Evolutionary conservation across 2,797 vertebrate genomes (phyloP).

Genomic region (Brotula barbata): DNA sequence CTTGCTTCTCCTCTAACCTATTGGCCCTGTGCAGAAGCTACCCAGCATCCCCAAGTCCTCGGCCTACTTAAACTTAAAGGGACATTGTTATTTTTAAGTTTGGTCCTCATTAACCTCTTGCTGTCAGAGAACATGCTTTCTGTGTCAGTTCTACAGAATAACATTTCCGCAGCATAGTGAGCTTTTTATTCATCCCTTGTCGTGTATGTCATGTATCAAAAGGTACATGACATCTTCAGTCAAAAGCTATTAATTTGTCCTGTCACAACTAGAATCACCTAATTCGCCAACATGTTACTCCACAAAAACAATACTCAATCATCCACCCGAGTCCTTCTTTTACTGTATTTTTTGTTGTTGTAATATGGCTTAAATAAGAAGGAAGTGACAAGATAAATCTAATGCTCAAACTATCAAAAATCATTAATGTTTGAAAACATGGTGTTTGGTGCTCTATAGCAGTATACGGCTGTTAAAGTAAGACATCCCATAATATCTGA

Average conservation of each 20-base stretch:
- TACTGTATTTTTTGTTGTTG: background rate
- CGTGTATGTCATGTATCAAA: too few relatives aligned
- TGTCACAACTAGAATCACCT: too few relatives aligned
- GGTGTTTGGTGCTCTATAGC: too few relatives aligned
- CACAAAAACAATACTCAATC: background rate
- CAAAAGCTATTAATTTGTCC: background rate
- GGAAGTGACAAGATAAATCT: too few relatives aligned
- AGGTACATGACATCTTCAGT: background rate
- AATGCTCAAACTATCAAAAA: too few relatives aligned
- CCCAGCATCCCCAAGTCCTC: slow-evolving; percentile 18
- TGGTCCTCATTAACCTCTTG: slow-evolving; percentile 15
- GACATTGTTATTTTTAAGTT: slow-evolving; percentile 6
- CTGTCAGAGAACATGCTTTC: background rate
- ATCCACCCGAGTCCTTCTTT: background rate
- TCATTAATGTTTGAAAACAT: too few relatives aligned
- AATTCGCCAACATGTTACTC: too few relatives aligned
- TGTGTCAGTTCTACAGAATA: background rate
- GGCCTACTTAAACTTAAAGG: slow-evolving; percentile 10
- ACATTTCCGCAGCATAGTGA: too few relatives aligned
- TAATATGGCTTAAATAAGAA: background rate
- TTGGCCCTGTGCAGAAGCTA: slow-evolving; percentile 27
- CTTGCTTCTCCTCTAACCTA: slow-evolving; percentile 49
- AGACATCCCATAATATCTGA: too few relatives aligned
- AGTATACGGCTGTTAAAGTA: too few relatives aligned
- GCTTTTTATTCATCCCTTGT: too few relatives aligned